Evolutionary conservation across 2,113 vertebrate species (phyloP), one percentile per base, ranked within the genome.

Genomic region (Platysteira castanea): DNA sequence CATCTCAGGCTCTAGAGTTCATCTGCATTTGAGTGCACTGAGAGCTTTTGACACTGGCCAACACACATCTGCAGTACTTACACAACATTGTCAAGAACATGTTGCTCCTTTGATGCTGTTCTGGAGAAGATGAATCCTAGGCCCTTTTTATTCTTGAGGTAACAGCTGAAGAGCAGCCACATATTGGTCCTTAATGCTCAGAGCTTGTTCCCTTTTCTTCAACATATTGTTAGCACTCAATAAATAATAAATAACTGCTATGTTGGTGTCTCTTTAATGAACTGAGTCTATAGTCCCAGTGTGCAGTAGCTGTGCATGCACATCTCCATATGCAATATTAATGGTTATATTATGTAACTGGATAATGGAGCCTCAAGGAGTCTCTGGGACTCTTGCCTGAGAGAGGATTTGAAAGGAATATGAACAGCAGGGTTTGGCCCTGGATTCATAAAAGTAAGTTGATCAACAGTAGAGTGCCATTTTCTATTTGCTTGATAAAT

Each of bases 181-280:
- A 5, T 68, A 44, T 26, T 84, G 33, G 80, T 71, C 63, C 33
- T 91, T 80, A 86, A 59, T 63, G 77, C 85, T 77, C 71, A 67
- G 50, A 93, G 49, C 46, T 69, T 53, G 33, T 91, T 88, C 52
- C 33, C 49, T 90, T 96, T 71, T 89, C 67, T 89, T 92, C 64
- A 57, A 2, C 30, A 49, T 83, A 60, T 56, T 89, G 19, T 73
- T 89, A 84, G 12, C 20, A 49, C 53, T 76, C 39, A 79, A 21
- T 96, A 87, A 95, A 92, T 92, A 82, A 90, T 94, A 92, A 73
- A 87, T 87, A 71, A 60, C 37, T 73, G 59, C 41, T 78, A 15
- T 42, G 65, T 65, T 91, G 61, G 27, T 84, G 60, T 93, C 57
- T 93, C 35, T 83, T 82, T 76, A 91, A n/a, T 82, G 76, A 94